Evolutionary conservation across 2,113 vertebrate genomes (phyloP).

Genomic region (Pagrus major): DNA sequence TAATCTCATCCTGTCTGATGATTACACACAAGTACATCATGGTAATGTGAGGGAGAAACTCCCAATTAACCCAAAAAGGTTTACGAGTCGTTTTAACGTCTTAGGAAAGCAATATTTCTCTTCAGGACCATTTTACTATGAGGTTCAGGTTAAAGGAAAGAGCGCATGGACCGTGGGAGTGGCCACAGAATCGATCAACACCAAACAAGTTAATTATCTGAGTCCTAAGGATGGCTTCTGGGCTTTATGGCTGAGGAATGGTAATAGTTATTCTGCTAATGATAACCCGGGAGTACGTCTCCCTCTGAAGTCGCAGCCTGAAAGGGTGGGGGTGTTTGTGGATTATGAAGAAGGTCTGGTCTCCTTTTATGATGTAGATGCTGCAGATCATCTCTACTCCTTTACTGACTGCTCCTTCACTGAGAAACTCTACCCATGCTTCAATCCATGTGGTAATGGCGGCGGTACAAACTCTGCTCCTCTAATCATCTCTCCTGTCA

Average conservation of each 20-base stretch:
- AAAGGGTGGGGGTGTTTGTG: too few relatives aligned
- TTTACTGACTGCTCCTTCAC: constrained; percentile 41
- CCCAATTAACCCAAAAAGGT: background rate
- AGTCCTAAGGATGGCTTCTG: background rate
- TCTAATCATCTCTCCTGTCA: background rate
- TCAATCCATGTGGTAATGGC: too few relatives aligned
- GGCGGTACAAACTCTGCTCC: background rate
- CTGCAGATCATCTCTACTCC: constrained; percentile 10
- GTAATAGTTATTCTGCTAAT: too few relatives aligned
- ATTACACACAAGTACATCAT: background rate
- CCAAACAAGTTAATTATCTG: too few relatives aligned
- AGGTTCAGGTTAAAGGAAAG: constrained; percentile 18
- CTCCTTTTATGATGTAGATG: too few relatives aligned
- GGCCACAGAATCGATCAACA: too few relatives aligned
- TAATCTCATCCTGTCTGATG: constrained; percentile 4
- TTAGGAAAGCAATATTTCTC: background rate
- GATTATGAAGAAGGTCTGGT: too few relatives aligned
- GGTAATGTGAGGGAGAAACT: background rate
- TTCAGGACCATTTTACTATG: background rate
- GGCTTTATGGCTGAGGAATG: too few relatives aligned
- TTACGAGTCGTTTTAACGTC: background rate
- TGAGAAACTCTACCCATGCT: constrained; percentile 40
- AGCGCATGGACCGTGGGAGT: rapidly evolving
- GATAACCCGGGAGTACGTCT: too few relatives aligned
- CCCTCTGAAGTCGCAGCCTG: too few relatives aligned